Conservation (phyloP, 2,888 invertebrate genomes). For the Rotaria macrura region DNA sequence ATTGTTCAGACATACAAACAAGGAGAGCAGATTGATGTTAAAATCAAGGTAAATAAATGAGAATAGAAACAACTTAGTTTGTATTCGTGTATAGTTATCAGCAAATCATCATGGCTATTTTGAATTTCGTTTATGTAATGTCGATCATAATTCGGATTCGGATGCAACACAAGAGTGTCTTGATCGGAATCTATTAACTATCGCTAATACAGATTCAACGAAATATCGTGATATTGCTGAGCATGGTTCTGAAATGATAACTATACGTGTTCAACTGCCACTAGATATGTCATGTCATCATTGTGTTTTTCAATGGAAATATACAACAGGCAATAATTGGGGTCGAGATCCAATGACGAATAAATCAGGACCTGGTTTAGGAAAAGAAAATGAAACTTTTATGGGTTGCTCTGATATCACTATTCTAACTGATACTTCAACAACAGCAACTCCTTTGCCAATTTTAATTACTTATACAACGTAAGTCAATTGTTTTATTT, state of each 20-base stretch:
- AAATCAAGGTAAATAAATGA: background rate
- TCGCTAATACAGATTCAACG: background rate
- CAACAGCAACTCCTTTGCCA: background rate
- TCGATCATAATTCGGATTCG: slow-evolving; percentile 10
- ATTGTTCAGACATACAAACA: slow-evolving; percentile 10
- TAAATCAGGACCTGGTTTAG: background rate
- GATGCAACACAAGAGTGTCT: slow-evolving; percentile 25
- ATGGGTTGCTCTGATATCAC: background rate
- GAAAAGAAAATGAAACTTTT: background rate
- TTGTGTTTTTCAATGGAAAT: slow-evolving; percentile 32
- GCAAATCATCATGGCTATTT: slow-evolving; percentile 29
- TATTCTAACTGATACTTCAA: background rate
- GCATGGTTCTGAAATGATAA: background rate
- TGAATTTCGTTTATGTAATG: slow-evolving; percentile 28
- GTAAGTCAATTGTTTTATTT: background rate
- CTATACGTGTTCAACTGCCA: slow-evolving; percentile 12
- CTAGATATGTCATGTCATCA: slow-evolving; percentile 21
- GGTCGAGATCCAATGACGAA: background rate
- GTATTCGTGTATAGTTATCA: background rate
- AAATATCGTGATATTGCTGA: background rate
- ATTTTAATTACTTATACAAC: background rate
- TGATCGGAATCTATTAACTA: background rate
- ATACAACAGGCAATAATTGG: slow-evolving; percentile 32
- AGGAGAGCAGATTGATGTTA: slow-evolving; percentile 20
- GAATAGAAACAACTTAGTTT: no score